Evolutionary conservation across 2,113 vertebrate genomes (phyloP), one percentile per base, ranked within the genome.

Genomic region (Puma concolor): DNA sequence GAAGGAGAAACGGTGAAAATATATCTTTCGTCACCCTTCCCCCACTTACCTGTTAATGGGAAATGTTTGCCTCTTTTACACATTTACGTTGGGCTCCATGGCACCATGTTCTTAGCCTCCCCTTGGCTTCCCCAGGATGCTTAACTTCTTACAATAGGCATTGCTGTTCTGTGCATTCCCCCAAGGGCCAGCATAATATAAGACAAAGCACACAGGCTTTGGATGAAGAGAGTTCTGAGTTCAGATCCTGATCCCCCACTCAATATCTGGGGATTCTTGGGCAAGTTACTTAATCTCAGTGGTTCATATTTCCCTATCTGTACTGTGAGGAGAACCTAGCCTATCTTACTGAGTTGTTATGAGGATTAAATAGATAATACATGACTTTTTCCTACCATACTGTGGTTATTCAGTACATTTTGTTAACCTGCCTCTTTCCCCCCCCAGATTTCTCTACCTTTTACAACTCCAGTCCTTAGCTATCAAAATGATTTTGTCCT

Each of bases 401-500:
- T 31, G 29, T 67, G 52, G 64, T 77, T 88, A 86, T 33, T 93
- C n/a, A 88, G 23, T 27, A 29, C 4, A 15, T 31, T 67, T 57
- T 64, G 66, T 69, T 91, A 94, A 41, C 36, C 60, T 92, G 33
- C 33, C 52, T 36, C 25, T 33, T 16, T 60, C 17, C 5, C 4
- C 38, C 57, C 1, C 36, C 57, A 63, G 44, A 83, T 81, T 57
- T 14, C 44, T 94, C 57, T 36, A 31, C 71, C 10, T 54, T 94
- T 57, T 92, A 79, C 14, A 93, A 48, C 44, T 85, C 44, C 23
- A 81, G 19, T 91, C 36, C 29, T 27, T 29, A 52, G 31, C 36
- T 83, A 54, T 60, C 48, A 63, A 95, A 66, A 88, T 85, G 41
- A 86, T 52, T 89, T 72, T 95, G 5, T 52, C 54, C 38, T 95